These are phyloP conservation scores for Dicentrarchus labrax DNA, from an alignment of 2,113 vertebrate genomes.

Conservation along the genomic window DNA sequence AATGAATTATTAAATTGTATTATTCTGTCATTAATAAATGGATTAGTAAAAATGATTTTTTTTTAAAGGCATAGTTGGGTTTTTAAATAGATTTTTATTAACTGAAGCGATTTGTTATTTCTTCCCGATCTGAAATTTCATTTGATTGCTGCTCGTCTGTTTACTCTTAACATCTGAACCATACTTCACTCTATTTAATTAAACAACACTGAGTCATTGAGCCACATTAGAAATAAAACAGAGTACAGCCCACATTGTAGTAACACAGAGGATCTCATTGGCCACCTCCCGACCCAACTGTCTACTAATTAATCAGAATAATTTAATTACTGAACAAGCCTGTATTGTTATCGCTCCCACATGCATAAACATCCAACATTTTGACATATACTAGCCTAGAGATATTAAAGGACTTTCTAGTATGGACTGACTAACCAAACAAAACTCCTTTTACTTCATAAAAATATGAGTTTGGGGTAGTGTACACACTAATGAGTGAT, in stretches of 20 bases:
- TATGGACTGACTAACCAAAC: neutral
- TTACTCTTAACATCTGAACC: constrained; percentile 24
- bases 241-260: neutral
- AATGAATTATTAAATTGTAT: constrained; percentile 11
- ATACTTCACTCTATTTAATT: constrained; percentile 19
- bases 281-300: neutral
- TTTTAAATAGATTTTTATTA: constrained; percentile 9
- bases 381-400: neutral
- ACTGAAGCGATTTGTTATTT: neutral
- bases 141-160: constrained; percentile 17
- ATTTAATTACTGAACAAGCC: neutral
- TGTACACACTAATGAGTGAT: neutral
- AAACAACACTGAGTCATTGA: neutral
- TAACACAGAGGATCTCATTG: neutral
- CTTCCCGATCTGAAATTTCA: constrained; percentile 9
- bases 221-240: neutral
- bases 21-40: neutral
- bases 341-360: neutral
- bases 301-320: constrained; percentile 1
- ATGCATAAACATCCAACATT: neutral
- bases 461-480: no score
- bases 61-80: neutral
- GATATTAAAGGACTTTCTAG: neutral
- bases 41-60: neutral
- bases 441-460: neutral